Evolutionary conservation across 2,888 invertebrate genomes (phyloP), one percentile per base, ranked within the genome.

Genomic region (Formica aserva): DNA sequence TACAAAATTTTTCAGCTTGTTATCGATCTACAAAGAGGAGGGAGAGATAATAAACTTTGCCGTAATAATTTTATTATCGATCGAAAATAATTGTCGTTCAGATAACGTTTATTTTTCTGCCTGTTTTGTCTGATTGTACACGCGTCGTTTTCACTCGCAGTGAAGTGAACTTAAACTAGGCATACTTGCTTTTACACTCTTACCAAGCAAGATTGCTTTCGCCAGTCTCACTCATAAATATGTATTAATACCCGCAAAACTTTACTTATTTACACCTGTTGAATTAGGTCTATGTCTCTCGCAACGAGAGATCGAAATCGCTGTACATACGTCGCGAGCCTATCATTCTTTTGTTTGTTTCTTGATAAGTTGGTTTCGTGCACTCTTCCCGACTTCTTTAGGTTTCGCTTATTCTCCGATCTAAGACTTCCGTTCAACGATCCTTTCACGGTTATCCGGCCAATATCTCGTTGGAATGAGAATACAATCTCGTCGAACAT

Each of bases 331-430:
- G 8, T 8, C 38, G 63, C 4, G 4, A 45, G 1, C 26, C 76
- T 63, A 52, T 74, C 22, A 5, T 75, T 63, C 18, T 52, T 52
- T 22, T 48, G 8, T 71, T 80, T 52, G 26, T 65, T 63, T 60
- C 18, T 32, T 18, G 62, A 77, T 26, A 60, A 84, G 38, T 69
- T 80, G 45, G 63, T 83, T 83, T 82, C 71, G 84, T 89, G 86
- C 85, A 87, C 85, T 88, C 63, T 82, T 85, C 57, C 81, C 60
- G 32, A 57, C n/a, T 65, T 48, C 60, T 45, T 84, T 41, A 13
- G 60, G 35, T 69, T 82, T 82, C 81, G 62, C n/a, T 85, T 83
- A 65, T 22, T 72, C n/a, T 63, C 38, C 60, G 65, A 62, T 8
- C 76, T 45, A 77, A 74, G 55, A 13, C 74, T 86, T 87, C 38